Evolutionary conservation across 2,113 vertebrate species (phyloP), one percentile per base, ranked within the genome.

Genomic region (Desmodus rotundus): DNA sequence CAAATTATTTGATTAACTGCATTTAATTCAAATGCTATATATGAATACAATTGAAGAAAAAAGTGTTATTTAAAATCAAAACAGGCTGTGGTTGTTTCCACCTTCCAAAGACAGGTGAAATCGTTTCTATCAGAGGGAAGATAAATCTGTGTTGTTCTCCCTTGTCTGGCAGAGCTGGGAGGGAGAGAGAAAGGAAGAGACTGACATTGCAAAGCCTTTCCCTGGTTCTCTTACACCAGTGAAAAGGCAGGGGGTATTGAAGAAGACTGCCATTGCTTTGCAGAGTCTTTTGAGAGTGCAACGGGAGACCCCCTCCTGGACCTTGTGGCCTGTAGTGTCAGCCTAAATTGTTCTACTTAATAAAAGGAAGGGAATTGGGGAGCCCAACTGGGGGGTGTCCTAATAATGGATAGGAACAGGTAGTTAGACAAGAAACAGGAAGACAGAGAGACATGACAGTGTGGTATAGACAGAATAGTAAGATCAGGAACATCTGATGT

Each of bases 1-100:
- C 89, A 91, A 84, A 89, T 52, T 47, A 17, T 33, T 84, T 68
- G 5, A 89, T 68, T 41, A 81, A 50, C 20, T 81, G 50, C 24
- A 81, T 81, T 88, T 88, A 65, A 31, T 47, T 17, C 54, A 80
- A 65, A 91, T 52, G 67, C 5, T 77, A 0, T 47, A 22, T 24
- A 19, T 61, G 47, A 41, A 74, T 17, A 38, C 8, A 7, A 61
- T 7, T 54, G 50, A 47, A 92, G 41, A 43, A 78, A 36, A 67
- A 92, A 45, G 24, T 56, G 17, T 67, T 81, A 68, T 50, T 58
- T 89, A 65, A 70, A 87, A 88, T 52, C 85, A 70, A 87, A 92
- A 67, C n/a, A 52, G 58, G 11, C 82, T 61, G 24, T 19, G 16
- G 33, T 24, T 72, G 52, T n/a, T 70, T 24, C 84, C 93, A 68